These are phyloP conservation scores for Eupithecia subumbrata DNA, from an alignment of 2,888 invertebrate genomes.

Conservation along the genomic window DNA sequence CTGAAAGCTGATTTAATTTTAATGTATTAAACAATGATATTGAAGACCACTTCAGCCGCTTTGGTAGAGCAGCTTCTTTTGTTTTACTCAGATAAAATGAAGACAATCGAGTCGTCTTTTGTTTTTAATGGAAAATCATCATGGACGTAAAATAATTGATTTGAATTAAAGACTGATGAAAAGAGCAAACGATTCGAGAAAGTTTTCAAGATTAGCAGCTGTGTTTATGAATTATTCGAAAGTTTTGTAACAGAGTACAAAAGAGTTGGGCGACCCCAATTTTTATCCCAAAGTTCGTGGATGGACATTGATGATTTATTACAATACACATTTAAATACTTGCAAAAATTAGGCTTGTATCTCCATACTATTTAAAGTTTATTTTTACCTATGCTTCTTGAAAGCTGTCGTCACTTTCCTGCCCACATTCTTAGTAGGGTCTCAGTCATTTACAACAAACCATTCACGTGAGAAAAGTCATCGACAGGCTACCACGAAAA, in stretches of 20 bases:
- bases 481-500: background rate
- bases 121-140: background rate
- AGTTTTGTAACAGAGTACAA: too few relatives aligned
- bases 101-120: background rate
- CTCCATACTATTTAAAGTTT: background rate
- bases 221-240: background rate
- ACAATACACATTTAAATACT: too few relatives aligned
- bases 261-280: background rate
- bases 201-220: background rate
- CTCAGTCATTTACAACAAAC: background rate
- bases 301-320: background rate
- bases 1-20: background rate
- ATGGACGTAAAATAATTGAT: background rate
- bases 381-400: background rate
- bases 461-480: background rate
- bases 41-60: background rate
- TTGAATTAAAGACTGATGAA: background rate
- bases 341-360: too few relatives aligned
- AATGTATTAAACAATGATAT: background rate
- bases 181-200: background rate
- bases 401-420: background rate
- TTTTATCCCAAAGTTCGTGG: background rate
- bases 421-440: background rate
- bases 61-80: background rate
- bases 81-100: background rate